Evolutionary conservation across 2,888 invertebrate genomes (phyloP), one percentile per base, ranked within the genome.

Genomic region (Scrobipalpa atriplicella): DNA sequence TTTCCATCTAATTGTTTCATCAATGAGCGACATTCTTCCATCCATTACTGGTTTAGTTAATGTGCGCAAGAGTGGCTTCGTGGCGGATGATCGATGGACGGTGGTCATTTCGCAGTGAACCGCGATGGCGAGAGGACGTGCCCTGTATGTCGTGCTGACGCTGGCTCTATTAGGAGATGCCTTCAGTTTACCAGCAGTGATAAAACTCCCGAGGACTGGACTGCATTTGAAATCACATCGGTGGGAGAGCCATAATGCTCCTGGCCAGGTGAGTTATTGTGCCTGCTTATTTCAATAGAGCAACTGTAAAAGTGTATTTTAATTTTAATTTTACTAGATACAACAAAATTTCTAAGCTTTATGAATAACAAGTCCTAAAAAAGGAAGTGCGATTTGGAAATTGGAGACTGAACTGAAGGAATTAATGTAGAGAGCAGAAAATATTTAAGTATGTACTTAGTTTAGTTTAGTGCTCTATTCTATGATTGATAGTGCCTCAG

Each of bases 41-140:
- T 62, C 43, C 62, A 47, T 51, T 62, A 62, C 62, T 62, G 62
- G 62, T 62, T 62, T 62, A 8, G 13, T 36, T 62, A 62, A 62
- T 36, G 61, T 39, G 41, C 19, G 36, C 38, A 38, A 2, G 36
- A 5, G 58, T 29, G 51, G 21, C 29, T 47, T 62, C 13, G 21
- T 62, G 43, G 16, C 41, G 9, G 19, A n/a, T 62, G 41, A 19
- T 62, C 65, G 65, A 65, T 62, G 62, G 36, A 21, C 13, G 66
- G 66, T 52, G 69, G 71, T 71, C 69, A 75, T 78, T 81, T 68
- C 71, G 77, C 76, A 73, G 66, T 60, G 29, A 52, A 66, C 68
- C 70, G 78, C 71, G 68, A 90, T 92, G 91, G 79, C 74, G 74
- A 76, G 80, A 62, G 72, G 76, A 68, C 75, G 74, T 66, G 68